Base-by-base conservation (phyloP, 2,113 vertebrate species). In the Neomonachus schauinslandi region DNA sequence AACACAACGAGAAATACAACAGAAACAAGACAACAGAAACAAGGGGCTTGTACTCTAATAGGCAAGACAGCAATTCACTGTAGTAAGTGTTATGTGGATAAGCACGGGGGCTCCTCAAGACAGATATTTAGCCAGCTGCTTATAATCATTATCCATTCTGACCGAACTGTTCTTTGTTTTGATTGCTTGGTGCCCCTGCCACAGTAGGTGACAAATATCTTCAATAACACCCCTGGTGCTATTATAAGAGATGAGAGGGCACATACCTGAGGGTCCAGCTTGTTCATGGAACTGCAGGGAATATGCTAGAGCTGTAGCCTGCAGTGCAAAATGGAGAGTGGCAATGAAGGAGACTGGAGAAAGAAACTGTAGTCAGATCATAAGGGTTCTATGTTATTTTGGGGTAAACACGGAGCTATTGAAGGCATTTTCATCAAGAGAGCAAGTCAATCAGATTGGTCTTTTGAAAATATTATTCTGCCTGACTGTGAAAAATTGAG, bases 381-480 rank as follows among this genome's bases (percentile, higher is more conserved):
- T 53, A 72, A 49, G 7, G 1, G 19, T 88, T 95, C 61, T 79
- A 5, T 63, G 8, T 36, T 91, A 77, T 51, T 79, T 89, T 11
- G 1, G 22, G 49, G 31, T 77, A 91, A 96, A 77, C 31, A 7
- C 10, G 49, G 31, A 63, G 33, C 4, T 93, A n/a, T 46, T 67
- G 3, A 69, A 80, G 1, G 4, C 7, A n/a, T 69, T 80, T 91
- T 87, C 91, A 63, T 90, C 7, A 90, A 31, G 7, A 65, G 5
- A 95, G 51, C 21, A 93, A 89, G 49, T 11, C 65, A 57, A 51
- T 89, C 26, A 63, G 16, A 67, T n/a, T 74, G 19, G 11, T 22
- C 81, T 46, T 80, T 85, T 79, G 10, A 87, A 92, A 87, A 83
- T 72, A 92, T 71, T 87, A 55, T 51, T 94, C 63, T 77, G 24